These are phyloP conservation scores for Eupsittula cactorum DNA, from an alignment of 2,113 vertebrate genomes.

Conservation along the genomic window DNA sequence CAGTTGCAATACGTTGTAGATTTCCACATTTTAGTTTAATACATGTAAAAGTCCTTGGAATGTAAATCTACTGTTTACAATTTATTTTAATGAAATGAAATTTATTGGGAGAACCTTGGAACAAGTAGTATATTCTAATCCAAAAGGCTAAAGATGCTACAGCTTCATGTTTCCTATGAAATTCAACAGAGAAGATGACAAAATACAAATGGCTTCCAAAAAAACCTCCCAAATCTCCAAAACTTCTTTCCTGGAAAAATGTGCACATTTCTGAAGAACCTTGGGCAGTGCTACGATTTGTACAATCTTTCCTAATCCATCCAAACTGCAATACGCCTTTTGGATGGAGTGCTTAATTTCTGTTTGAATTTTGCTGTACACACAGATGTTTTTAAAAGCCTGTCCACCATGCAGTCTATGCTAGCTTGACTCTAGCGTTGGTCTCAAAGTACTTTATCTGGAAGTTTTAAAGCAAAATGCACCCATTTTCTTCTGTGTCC, in stretches of 20 bases:
- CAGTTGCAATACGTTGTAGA: not conserved
- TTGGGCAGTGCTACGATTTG: not conserved
- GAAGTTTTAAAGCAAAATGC: not conserved
- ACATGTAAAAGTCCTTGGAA: not conserved
- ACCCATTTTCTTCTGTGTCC: not conserved
- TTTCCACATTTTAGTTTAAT: not conserved
- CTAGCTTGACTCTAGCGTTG: not conserved
- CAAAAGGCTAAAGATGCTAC: not conserved
- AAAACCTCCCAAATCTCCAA: not conserved
- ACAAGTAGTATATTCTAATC: not conserved
- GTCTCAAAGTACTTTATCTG: not conserved
- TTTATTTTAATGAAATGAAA: not conserved
- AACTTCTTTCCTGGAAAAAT: not conserved
- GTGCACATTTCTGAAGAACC: not conserved
- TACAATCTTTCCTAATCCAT: not conserved
- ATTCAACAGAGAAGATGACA: not conserved
- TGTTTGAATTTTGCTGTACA: not conserved
- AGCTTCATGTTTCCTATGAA: not conserved
- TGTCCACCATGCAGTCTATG: fast-evolving
- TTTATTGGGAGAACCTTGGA: not conserved
- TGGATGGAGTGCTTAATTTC: not conserved
- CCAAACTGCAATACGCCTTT: not conserved
- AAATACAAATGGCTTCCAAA: not conserved
- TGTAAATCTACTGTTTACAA: not conserved
- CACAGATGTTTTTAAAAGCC: not conserved